Evolutionary conservation across 2,888 invertebrate species (phyloP).

Genomic region (Papilio elwesi): DNA sequence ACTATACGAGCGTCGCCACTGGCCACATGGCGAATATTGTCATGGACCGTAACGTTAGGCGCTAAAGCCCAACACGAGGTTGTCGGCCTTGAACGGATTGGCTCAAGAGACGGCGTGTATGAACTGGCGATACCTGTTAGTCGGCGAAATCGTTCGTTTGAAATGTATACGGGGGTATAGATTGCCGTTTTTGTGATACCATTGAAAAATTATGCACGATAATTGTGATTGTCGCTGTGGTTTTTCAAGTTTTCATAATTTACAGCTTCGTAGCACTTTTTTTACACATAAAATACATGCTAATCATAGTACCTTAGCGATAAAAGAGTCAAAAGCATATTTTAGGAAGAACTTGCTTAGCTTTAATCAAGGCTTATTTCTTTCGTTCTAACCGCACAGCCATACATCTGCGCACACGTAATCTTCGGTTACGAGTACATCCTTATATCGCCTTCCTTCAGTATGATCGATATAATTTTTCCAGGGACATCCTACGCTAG

Average conservation of each 20-base stretch:
- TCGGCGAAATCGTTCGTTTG: constrained; percentile 46
- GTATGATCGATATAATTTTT: too few relatives aligned
- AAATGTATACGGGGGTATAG: constrained; percentile 27
- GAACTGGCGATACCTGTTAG: constrained; percentile 57
- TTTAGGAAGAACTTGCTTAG: too few relatives aligned
- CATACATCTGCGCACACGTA: too few relatives aligned
- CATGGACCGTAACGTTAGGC: constrained; percentile 52
- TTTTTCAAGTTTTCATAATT: background rate
- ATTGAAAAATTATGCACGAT: background rate
- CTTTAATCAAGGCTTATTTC: too few relatives aligned
- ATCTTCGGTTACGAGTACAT: too few relatives aligned
- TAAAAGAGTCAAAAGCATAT: too few relatives aligned
- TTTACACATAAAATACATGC: too few relatives aligned
- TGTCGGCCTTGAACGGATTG: constrained; percentile 65
- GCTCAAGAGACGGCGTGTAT: constrained; percentile 51
- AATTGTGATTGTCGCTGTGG: background rate
- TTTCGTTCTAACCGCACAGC: too few relatives aligned
- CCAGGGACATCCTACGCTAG: too few relatives aligned
- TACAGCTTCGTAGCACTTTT: too few relatives aligned
- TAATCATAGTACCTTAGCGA: too few relatives aligned
- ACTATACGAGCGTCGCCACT: constrained; percentile 52
- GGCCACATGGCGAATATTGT: constrained; percentile 76
- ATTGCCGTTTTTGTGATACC: background rate
- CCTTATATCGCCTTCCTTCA: too few relatives aligned
- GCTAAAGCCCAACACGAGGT: constrained; percentile 58